Evolutionary conservation across 2,113 vertebrate genomes (phyloP), one percentile per base, ranked within the genome.

Genomic region (Lampris megalopsis): DNA sequence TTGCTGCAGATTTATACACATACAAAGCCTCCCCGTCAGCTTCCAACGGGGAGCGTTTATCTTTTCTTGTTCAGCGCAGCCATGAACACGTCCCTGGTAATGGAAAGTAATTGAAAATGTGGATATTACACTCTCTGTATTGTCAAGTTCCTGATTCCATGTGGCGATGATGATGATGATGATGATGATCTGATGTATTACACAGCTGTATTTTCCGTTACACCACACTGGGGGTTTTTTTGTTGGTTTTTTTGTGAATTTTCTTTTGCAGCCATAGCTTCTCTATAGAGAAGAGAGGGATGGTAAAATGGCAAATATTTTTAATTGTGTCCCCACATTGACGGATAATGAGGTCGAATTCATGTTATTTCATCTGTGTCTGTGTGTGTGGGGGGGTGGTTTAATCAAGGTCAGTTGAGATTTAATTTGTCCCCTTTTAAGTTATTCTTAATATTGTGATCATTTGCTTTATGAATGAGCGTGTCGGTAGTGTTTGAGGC

Each of bases 281-380:
- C 62, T 81, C 64, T 71, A 9, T 71, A 64, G 80, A 86, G 82
- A 89, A 74, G 83, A 95, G 94, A 94, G 86, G 88, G 86, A 94
- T 90, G 81, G 59, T 84, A 59, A 41, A 49, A n/a, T 41, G 42
- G 37, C 8, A 38, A 0, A 81, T 73, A 91, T 76, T 62, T 38
- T 41, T 45, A 24, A 76, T 63, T 74, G 56, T 68, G 42, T 77
- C 45, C 48, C 35, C 38, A 24, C 24, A 24, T 24, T 24, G 24
- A 24, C 24, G 24, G 73, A 45, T 70, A 35, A 52, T 62, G 24
- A 77, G 45, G 43, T 86, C 40, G 79, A 47, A 70, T 62, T 68
- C 0, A n/a, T 68, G 43, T 81, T 60, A 2, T 37, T n/a, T 73
- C 69, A 54, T 38, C 57, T 35, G 38, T 67, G 9, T 52, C 68